phyloP scores from a whole-genome alignment of 2,113 vertebrate species.

The Tinamus guttatus region DNA sequence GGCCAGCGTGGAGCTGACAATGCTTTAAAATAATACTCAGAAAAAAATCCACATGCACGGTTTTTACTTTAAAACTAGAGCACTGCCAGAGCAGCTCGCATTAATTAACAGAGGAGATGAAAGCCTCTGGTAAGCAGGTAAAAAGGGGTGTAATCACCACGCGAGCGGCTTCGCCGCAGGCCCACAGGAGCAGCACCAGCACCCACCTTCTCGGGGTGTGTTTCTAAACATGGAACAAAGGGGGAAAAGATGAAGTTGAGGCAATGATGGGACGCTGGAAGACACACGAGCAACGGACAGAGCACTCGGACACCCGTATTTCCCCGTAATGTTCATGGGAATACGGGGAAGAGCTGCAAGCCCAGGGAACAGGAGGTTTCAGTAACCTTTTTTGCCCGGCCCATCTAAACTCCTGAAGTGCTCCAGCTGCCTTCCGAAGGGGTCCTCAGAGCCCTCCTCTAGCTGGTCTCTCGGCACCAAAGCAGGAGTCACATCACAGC shows the following conservation, averaged over 20 bases:
- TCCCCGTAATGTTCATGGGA: neutral
- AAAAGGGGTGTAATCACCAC: neutral
- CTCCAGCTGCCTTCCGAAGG: neutral
- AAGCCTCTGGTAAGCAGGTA: constrained; percentile 17
- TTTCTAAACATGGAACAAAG: neutral
- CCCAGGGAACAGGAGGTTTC: neutral
- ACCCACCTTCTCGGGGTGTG: rapidly evolving
- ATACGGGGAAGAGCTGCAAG: rapidly evolving
- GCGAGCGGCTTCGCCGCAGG: neutral
- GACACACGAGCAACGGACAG: neutral
- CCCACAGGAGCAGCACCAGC: rapidly evolving
- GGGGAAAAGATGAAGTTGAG: rapidly evolving
- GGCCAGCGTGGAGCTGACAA: rapidly evolving
- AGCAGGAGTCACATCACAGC: rapidly evolving
- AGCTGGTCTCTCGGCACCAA: neutral
- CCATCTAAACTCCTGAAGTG: rapidly evolving
- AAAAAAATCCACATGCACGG: neutral
- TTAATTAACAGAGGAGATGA: constrained; percentile 58
- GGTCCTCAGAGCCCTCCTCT: neutral
- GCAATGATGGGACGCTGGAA: rapidly evolving
- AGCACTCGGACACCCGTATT: neutral
- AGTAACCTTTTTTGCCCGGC: neutral
- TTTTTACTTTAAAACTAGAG: neutral
- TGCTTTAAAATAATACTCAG: neutral
- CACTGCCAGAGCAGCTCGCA: constrained; percentile 18